These are phyloP conservation scores for Paraescarpia echinospica DNA, from an alignment of 1,140 invertebrate species.

Conservation along the genomic window DNA sequence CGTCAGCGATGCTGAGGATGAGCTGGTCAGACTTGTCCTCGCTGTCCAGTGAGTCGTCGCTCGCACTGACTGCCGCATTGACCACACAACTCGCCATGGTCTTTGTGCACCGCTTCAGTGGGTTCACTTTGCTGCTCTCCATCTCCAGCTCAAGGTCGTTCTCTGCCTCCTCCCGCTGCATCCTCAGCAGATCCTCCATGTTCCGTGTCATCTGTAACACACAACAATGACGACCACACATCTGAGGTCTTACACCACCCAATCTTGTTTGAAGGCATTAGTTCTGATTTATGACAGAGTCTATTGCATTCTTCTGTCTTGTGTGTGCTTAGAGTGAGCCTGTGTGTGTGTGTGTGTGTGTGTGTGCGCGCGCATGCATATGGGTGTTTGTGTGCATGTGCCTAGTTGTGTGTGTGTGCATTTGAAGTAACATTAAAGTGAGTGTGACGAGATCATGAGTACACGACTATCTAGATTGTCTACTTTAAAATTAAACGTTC, in stretches of 20 bases:
- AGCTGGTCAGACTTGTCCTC: constrained; percentile 36
- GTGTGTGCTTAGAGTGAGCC: not conserved
- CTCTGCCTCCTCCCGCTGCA: not conserved
- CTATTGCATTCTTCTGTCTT: not conserved
- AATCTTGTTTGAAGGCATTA: not conserved
- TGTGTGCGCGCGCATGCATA: no score
- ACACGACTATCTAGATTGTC: not conserved
- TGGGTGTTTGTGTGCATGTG: no score
- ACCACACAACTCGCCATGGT: not conserved
- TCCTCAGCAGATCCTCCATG: constrained; percentile 1
- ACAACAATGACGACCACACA: not conserved
- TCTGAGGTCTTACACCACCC: no score
- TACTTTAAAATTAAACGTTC: no score
- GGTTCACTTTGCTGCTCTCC: not conserved
- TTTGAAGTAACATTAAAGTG: no score
- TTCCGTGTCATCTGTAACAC: constrained; percentile 3
- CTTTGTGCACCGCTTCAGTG: not conserved
- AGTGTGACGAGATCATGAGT: no score
- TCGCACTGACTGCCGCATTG: not conserved
- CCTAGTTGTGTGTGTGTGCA: no score
- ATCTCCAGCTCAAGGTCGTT: not conserved
- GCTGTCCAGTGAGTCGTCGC: constrained; percentile 8
- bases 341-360: no score
- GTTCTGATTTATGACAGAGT: not conserved
- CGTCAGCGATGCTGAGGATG: constrained; percentile 40